Evolutionary conservation across 2,113 vertebrate species (phyloP), one percentile per base, ranked within the genome.

Genomic region (Leucosticte australis): DNA sequence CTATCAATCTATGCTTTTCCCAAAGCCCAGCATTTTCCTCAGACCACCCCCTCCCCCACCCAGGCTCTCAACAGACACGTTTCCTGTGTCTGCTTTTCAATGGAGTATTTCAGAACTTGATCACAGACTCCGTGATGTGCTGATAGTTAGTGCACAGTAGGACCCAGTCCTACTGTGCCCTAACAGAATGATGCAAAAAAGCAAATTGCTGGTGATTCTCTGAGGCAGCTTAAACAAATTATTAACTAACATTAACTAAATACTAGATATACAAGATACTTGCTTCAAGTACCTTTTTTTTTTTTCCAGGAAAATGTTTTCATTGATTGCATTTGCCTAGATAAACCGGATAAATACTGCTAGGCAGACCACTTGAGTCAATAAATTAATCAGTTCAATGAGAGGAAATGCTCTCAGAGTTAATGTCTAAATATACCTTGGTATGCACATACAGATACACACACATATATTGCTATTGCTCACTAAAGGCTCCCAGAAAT

Each of bases 391-490:
- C 42, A 89, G 52, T 75, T 84, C 42, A 89, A 55, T 75, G 62
- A 28, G 47, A 69, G 41, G 55, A 95, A 71, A 39, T 65, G 31
- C 27, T 89, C 64, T 64, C 37, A 82, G 63, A 65, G 24, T 10
- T 64, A 30, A 19, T 65, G 16, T 60, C 44, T 78, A 28, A 42
- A 33, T 78, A 50, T 20, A 30, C 11, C 18, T 65, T 81, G 56
- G 9, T 31, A 41, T 7, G 7, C 8, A 44, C 27, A 37, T 31
- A 52, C 13, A 95, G 19, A 59, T 41, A 56, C 8, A 60, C 4
- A 60, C 6, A 57, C 5, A 26, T 0, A 26, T 0, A 0, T 4
- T 50, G 6, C 15, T 64, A 6, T 46, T 77, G 31, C 28, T 74
- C 57, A 37, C 7, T 52, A 80, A 73, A 86, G 7, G 13, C 28